Base-by-base conservation (phyloP, 2,888 invertebrate genomes). In the Harpalus rufipes region DNA sequence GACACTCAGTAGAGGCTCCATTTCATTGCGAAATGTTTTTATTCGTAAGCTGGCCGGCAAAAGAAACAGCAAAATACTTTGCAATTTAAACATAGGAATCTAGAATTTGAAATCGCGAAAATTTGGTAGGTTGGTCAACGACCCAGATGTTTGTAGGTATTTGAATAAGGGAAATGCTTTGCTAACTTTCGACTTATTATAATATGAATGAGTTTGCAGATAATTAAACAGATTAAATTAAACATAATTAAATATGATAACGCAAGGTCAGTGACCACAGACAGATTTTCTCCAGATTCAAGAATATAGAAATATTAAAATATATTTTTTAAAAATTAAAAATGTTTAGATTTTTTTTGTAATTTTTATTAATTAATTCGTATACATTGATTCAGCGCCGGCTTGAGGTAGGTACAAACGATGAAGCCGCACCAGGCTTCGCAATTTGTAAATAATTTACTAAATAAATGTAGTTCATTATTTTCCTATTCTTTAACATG, bases 1-100 rank as follows among this genome's bases (percentile, higher is more conserved):
- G 84, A 78, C 84, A 84, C 58, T 58, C 1, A 21, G 21, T 21
- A 21, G 21, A 41, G n/a, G 74, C 61, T 21, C 58, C 32, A 61
- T 14, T 25, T 3, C 16, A 16, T 78, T 78, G 78, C 78, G 58
- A 78, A 78, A 78, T 58, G 6, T 21, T 12, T 51, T 7, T 32
- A 39, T 25, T 63, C 25, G 63, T 25, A 2, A 5, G 0, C 32
- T 32, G 32, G 3, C 32, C 32, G 32, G 5, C 6, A 2, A 32
- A 32, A 32, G n/a, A 56, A 56, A 56, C 56, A 7, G 16, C 7
- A 59, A 16, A 16, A 59, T 14, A 59, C 5, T 32, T 32, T 32
- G 32, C 32, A 12, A 51, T 8, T 51, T 51, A 12, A 51, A 8
- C 44, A 12, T 12, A 12, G 12, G 44, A 51, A 51, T 12, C 6